Evolutionary conservation across 2,113 vertebrate genomes (phyloP).

Genomic region (Gadus macrocephalus): DNA sequence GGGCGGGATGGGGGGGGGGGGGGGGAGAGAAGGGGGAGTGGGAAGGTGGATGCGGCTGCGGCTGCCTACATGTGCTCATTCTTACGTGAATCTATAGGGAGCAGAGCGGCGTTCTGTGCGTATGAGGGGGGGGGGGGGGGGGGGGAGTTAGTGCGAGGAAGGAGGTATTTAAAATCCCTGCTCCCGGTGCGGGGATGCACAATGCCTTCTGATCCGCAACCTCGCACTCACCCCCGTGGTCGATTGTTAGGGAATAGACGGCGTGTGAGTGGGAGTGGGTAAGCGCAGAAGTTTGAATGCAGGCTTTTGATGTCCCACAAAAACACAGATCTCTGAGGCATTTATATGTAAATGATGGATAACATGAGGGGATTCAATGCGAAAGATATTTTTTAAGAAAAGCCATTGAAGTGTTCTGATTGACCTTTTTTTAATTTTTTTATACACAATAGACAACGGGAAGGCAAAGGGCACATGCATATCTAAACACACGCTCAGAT

Average conservation of each 20-base stretch:
- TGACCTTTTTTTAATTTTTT: conserved; percentile 19
- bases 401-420: conserved; percentile 40
- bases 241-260: conserved; percentile 52
- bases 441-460: too few species aligned
- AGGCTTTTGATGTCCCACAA: conserved; percentile 54
- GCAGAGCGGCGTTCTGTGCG: conserved; percentile 24
- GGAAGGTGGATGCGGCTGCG: conserved; percentile 44
- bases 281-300: conserved; percentile 23
- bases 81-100: conserved; percentile 60
- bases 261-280: conserved; percentile 16
- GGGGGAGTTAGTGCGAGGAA: conserved; percentile 52
- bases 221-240: conserved; percentile 46
- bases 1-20: not conserved
- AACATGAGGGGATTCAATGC: conserved; percentile 49
- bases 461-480: too few species aligned
- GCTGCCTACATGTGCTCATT: conserved; percentile 53
- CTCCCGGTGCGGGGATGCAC: conserved; percentile 47
- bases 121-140: conserved; percentile 23
- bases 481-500: too few species aligned
- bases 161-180: conserved; percentile 57
- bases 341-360: conserved; percentile 43
- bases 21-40: not conserved
- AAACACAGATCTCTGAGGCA: conserved; percentile 42
- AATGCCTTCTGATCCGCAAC: conserved; percentile 54
- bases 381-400: conserved; percentile 46